These are phyloP conservation scores for Platysternon megacephalum DNA, from an alignment of 2,113 vertebrate genomes.

Conservation along the genomic window DNA sequence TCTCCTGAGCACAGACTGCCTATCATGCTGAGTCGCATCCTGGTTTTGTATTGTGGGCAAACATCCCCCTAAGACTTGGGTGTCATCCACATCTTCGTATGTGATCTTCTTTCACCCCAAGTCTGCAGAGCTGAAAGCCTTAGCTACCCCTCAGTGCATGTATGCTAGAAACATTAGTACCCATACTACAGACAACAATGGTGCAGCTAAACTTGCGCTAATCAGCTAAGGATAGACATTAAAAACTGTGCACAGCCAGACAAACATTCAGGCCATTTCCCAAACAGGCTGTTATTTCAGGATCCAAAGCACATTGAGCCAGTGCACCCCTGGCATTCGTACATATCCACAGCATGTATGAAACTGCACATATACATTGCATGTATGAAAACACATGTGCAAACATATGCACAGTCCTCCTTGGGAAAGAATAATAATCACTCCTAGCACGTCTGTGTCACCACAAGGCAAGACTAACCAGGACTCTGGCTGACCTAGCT, in stretches of 20 bases:
- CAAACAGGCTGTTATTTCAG: neutral
- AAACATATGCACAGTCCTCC: neutral
- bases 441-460: neutral
- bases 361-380: rapidly evolving
- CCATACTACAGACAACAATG: neutral
- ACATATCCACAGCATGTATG: neutral
- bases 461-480: neutral
- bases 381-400: neutral
- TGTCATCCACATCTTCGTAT: neutral
- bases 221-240: neutral
- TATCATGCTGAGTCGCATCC: neutral
- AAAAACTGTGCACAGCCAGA: neutral
- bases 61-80: neutral
- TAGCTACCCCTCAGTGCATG: neutral
- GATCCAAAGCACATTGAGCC: rapidly evolving
- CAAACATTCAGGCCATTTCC: neutral
- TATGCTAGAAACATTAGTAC: neutral
- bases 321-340: neutral
- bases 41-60: neutral
- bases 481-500: constrained; percentile 2
- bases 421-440: neutral
- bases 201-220: neutral
- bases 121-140: neutral
- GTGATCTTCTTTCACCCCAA: neutral
- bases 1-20: neutral